Percentiles rank a stretch among this genome's conserved stretches.
phyloP scores from a whole-genome alignment of 2,888 invertebrate species.

The Patella depressa region DNA sequence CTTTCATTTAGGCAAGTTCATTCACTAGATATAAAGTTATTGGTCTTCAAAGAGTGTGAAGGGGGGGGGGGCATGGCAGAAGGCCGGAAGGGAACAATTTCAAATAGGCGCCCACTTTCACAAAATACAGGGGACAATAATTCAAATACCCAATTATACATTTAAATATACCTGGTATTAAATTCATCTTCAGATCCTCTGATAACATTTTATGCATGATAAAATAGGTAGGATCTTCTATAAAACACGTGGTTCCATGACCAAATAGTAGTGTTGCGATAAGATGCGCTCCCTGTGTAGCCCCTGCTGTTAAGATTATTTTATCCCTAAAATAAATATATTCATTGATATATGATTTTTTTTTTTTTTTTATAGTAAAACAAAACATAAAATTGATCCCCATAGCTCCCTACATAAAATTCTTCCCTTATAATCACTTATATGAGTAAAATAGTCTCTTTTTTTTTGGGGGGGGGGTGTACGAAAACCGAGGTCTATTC shows the following conservation, averaged over 20 bases:
- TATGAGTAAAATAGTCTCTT: too few relatives aligned
- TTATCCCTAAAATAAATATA: constrained; percentile 71
- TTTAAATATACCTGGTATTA: constrained; percentile 72
- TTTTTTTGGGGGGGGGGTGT: too few relatives aligned
- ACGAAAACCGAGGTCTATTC: too few relatives aligned
- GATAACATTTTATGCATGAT: constrained; percentile 75
- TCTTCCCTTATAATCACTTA: too few relatives aligned
- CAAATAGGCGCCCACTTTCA: too few relatives aligned
- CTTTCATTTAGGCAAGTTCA: too few relatives aligned
- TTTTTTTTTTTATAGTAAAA: background rate
- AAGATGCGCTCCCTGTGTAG: constrained; percentile 77
- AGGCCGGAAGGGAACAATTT: too few relatives aligned
- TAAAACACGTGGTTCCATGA: constrained; percentile 75
- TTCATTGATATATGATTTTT: background rate
- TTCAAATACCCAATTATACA: background rate
- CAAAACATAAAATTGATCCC: background rate
- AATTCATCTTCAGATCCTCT: constrained; percentile 74
- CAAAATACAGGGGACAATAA: too few relatives aligned
- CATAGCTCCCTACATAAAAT: too few relatives aligned
- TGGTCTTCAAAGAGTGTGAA: too few relatives aligned
- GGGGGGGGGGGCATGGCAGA: too few relatives aligned
- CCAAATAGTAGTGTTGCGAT: constrained; percentile 75
- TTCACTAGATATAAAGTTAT: too few relatives aligned
- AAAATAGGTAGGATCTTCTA: constrained; percentile 79
- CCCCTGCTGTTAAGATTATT: constrained; percentile 77